phyloP scores from a whole-genome alignment of 2,113 vertebrate species.

The Pomatorhinus ruficollis region DNA sequence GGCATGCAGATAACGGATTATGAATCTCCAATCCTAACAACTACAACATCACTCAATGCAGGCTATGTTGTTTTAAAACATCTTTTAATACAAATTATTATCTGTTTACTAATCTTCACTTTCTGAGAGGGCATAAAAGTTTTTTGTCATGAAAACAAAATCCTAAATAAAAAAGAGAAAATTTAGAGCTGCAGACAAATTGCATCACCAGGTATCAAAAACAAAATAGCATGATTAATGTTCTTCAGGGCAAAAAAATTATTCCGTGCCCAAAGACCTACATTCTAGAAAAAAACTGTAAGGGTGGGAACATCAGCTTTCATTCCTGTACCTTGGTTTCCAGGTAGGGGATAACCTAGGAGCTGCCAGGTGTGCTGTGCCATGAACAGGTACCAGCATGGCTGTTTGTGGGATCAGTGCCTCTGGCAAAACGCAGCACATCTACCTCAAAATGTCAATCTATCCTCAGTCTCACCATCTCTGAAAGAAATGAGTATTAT shows the following conservation, averaged over 20 bases:
- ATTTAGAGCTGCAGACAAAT: not conserved
- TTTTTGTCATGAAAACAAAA: not conserved
- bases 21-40: not conserved
- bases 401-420: not conserved
- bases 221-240: not conserved
- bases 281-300: not conserved
- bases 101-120: not conserved
- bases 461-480: not conserved
- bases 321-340: not conserved
- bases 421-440: not conserved
- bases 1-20: not conserved
- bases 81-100: not conserved
- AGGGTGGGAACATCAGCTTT: not conserved
- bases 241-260: not conserved
- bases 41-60: not conserved
- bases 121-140: not conserved
- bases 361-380: not conserved
- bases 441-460: not conserved
- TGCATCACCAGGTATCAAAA: not conserved
- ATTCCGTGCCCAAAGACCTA: not conserved
- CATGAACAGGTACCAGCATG: not conserved
- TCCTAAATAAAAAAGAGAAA: not conserved
- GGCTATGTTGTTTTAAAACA: not conserved
- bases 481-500: not conserved
- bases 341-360: not conserved